These are phyloP conservation scores for Lasioglossum malachurum DNA, from an alignment of 2,888 invertebrate genomes.

Conservation along the genomic window DNA sequence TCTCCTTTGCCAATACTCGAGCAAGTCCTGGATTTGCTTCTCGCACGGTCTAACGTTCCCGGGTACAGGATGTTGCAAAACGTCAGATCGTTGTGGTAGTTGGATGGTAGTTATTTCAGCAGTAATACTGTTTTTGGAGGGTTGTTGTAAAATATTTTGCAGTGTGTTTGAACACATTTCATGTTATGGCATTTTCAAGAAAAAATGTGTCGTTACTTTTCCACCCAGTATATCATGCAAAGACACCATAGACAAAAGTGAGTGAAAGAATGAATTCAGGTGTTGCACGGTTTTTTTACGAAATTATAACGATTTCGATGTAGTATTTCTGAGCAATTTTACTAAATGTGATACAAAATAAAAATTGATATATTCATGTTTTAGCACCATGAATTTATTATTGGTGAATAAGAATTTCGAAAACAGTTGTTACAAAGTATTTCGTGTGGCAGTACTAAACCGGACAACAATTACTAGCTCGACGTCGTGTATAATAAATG, in stretches of 20 bases:
- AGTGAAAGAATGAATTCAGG: not conserved
- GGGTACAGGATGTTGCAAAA: not conserved
- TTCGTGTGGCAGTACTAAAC: not conserved
- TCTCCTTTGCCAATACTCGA: conserved; percentile 31
- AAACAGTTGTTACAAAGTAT: not conserved
- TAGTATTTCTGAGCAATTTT: too few species aligned
- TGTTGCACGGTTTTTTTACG: too few species aligned
- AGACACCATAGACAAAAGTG: not conserved
- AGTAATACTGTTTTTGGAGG: too few species aligned
- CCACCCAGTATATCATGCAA: not conserved
- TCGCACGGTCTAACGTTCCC: not conserved
- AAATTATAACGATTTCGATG: too few species aligned
- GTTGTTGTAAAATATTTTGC: not conserved
- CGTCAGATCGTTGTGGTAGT: not conserved
- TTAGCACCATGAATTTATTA: too few species aligned
- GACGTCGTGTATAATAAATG: not conserved
- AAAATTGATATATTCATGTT: too few species aligned
- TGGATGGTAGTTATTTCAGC: too few species aligned
- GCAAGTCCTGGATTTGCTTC: not conserved
- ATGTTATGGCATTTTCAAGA: not conserved
- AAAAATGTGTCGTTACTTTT: not conserved
- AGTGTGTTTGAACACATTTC: not conserved
- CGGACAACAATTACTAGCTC: not conserved
- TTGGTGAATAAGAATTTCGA: not conserved
- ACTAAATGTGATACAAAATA: too few species aligned